Percentiles rank a stretch among this genome's conserved stretches.
phyloP scores from a whole-genome alignment of 2,797 vertebrate genomes.

The Pangasius larnaudii region DNA sequence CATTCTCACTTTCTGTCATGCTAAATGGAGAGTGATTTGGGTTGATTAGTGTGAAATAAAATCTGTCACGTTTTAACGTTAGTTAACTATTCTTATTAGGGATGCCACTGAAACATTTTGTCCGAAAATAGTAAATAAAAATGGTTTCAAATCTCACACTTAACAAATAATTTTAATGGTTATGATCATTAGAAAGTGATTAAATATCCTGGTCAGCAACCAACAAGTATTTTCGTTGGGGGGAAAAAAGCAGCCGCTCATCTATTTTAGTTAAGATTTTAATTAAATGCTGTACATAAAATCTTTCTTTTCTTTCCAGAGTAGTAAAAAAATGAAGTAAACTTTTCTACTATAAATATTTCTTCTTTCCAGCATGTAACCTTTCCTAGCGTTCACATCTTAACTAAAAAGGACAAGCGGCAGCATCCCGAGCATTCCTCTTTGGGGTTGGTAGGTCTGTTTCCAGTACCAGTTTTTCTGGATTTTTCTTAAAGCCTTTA shows the following conservation, averaged over 20 bases:
- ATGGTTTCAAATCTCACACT: not conserved
- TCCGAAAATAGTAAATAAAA: not conserved
- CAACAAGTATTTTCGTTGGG: not conserved
- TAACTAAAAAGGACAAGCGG: not conserved
- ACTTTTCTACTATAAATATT: not conserved
- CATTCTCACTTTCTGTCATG: not conserved
- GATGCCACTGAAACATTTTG: not conserved
- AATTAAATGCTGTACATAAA: not conserved
- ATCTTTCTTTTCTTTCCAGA: not conserved
- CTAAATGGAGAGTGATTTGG: not conserved
- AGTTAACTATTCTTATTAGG: not conserved
- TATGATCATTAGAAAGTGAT: not conserved
- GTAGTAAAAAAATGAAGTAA: not conserved
- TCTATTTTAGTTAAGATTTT: not conserved
- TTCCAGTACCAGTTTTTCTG: not conserved
- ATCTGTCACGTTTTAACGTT: too few species aligned
- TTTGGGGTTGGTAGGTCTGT: slow-evolving; percentile 4
- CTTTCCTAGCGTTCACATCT: not conserved
- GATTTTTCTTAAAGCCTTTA: not conserved
- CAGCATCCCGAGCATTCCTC: not conserved
- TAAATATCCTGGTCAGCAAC: not conserved
- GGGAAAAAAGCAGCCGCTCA: not conserved
- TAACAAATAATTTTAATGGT: not conserved
- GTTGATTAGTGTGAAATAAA: not conserved
- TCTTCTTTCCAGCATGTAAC: not conserved